phyloP scores from a whole-genome alignment of 2,113 vertebrate genomes.

The Dendropsophus ebraccatus region DNA sequence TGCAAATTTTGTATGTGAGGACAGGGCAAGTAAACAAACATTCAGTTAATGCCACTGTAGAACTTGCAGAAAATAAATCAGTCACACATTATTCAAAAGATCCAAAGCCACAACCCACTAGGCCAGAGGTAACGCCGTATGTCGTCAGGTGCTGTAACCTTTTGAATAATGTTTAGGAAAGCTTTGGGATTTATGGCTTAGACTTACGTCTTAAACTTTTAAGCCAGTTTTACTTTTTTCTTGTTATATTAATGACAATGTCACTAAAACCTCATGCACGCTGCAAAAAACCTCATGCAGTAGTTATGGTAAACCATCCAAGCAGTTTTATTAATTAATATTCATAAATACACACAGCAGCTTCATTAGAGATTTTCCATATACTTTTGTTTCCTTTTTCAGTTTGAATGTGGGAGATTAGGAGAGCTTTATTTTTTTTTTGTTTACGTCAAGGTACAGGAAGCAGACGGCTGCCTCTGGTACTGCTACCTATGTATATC shows the following conservation, averaged over 20 bases:
- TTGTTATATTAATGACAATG: slow-evolving; percentile 84
- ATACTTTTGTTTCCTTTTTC: slow-evolving; percentile 81
- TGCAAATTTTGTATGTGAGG: neutral
- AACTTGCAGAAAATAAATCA: slow-evolving; percentile 64
- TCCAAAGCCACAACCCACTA: slow-evolving; percentile 66
- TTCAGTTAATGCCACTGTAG: slow-evolving; percentile 67
- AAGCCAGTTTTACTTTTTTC: slow-evolving; percentile 69
- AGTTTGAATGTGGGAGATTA: slow-evolving; percentile 96
- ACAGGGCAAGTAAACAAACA: slow-evolving; percentile 57
- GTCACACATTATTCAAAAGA: slow-evolving; percentile 75
- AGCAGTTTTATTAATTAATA: slow-evolving; percentile 99
- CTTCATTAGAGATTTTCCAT: slow-evolving; percentile 90
- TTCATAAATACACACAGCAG: slow-evolving; percentile 99
- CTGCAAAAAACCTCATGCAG: slow-evolving; percentile 99
- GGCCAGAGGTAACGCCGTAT: slow-evolving; percentile 58
- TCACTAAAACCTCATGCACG: slow-evolving; percentile 96
- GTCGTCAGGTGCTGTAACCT: slow-evolving; percentile 68
- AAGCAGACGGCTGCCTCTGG: slow-evolving; percentile 81
- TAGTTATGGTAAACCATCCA: slow-evolving; percentile 99
- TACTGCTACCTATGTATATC: slow-evolving; percentile 91
- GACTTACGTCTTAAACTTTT: slow-evolving; percentile 52
- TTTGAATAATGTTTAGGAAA: slow-evolving; percentile 82
- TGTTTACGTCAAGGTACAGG: slow-evolving; percentile 85
- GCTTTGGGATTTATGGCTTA: slow-evolving; percentile 84
- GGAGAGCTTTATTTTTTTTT: slow-evolving; percentile 80